Base-by-base conservation (phyloP, 2,113 vertebrate species). In the Percina caprodes region DNA sequence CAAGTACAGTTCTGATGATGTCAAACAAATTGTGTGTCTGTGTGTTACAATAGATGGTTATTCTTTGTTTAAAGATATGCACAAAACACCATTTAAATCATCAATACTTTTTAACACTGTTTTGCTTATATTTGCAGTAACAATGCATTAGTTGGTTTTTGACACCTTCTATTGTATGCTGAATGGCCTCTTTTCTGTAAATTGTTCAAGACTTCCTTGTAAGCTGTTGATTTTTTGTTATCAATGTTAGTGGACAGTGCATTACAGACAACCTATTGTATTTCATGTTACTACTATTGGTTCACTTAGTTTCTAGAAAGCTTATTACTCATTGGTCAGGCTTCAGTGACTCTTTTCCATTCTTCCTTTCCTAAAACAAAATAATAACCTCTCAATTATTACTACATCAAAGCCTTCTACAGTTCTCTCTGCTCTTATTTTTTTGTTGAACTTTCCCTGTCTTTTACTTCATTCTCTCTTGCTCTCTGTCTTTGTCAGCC, bases 41-140 rank as follows among this genome's bases (percentile, higher is more conserved):
- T 42, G 4, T 42, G 18, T 51, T 26, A 72, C 6, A 61, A 7
- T 74, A n/a, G 23, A 23, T 52, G 42, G 2, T 1, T 16, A 26
- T 59, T 46, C 3, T 63, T 42, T 54, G 19, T 45, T 70, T 69
- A 8, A 51, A 26, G 23, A 42, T 35, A 23, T n/a, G 5, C 24
- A 35, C n/a, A 26, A 69, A 48, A 42, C 19, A 46, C 63, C 58
- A 74, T 83, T 77, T 52, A 82, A 55, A 68, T 80, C 51, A 77
- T 86, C 68, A 51, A 77, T 88, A 65, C 49, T 51, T 11, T 33
- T 69, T 59, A 72, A 14, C 33, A 19, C 30, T 74, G 46, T 73
- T 80, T 70, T 78, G 79, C 70, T 79, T 79, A 78, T 10, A 13
- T 16, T 0, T 73, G 69, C 54, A 88, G 30, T 52, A 69, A 42